These are phyloP conservation scores for Diceros bicornis DNA, from an alignment of 2,797 vertebrate species.

Conservation along the genomic window DNA sequence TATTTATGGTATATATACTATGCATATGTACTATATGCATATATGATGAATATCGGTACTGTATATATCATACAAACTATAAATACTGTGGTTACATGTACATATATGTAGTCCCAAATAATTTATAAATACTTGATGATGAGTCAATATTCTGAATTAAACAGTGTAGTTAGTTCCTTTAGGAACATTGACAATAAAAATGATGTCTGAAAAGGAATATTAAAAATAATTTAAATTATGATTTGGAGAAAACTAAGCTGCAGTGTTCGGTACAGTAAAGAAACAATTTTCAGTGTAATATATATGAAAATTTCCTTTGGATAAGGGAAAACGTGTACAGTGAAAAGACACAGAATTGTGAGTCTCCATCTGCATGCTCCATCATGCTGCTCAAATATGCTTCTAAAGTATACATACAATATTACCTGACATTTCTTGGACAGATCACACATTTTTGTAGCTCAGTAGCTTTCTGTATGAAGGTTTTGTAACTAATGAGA, in stretches of 20 bases:
- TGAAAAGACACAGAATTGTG: not conserved
- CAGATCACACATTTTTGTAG: not conserved
- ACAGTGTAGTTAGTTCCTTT: not conserved
- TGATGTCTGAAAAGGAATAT: not conserved
- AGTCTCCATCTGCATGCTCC: not conserved
- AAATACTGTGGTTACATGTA: not conserved
- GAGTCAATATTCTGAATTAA: not conserved
- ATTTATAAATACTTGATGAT: not conserved
- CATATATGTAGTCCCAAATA: not conserved
- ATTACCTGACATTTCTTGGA: conserved; percentile 6
- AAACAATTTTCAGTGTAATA: not conserved
- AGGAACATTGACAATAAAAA: conserved; percentile 7
- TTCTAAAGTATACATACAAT: not conserved
- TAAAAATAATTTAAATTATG: conserved; percentile 26
- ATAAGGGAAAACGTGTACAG: not conserved
- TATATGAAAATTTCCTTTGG: conserved; percentile 23
- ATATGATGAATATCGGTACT: not conserved
- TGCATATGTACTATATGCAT: not conserved
- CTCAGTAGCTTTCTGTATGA: not conserved
- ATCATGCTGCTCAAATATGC: not conserved
- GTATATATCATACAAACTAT: not conserved
- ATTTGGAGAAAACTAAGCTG: not conserved
- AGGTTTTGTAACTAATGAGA: not conserved
- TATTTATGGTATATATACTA: not conserved
- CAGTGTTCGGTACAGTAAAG: not conserved